Percentiles rank a stretch among this genome's conserved stretches.
phyloP scores from a whole-genome alignment of 1,140 invertebrate genomes.

The Aphelenchoides avenae region DNA sequence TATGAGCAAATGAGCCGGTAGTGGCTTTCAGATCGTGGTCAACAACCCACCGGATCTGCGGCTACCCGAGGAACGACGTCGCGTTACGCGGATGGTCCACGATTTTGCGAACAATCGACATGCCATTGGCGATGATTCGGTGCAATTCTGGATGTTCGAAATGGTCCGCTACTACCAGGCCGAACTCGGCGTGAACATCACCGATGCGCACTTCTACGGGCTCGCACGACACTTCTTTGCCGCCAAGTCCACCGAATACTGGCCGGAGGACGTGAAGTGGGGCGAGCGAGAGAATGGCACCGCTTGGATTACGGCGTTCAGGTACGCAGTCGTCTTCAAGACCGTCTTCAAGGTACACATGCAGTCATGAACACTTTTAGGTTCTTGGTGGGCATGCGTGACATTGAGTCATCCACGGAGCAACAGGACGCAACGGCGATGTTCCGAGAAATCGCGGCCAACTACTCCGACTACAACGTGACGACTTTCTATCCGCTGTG shows the following conservation, averaged over 20 bases:
- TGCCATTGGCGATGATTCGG: conserved; percentile 71
- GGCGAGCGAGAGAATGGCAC: conserved; percentile 25
- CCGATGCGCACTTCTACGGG: conserved; percentile 61
- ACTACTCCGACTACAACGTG: conserved; percentile 73
- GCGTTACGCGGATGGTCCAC: conserved; percentile 74
- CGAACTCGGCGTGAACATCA: conserved; percentile 62
- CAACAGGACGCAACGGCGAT: conserved; percentile 51
- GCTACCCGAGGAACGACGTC: conserved; percentile 71
- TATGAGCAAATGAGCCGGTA: background rate
- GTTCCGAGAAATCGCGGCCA: conserved; percentile 67
- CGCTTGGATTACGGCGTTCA: conserved; percentile 41
- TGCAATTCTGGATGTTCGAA: conserved; percentile 82
- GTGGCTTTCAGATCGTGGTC: conserved; percentile 72
- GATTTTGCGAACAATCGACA: conserved; percentile 76
- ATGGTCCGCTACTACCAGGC: conserved; percentile 74
- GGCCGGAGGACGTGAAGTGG: conserved; percentile 59
- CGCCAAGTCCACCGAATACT: conserved; percentile 44
- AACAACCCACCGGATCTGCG: conserved; percentile 79
- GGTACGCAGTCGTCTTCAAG: no score
- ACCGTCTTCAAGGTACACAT: no score
- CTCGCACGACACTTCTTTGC: conserved; percentile 51
- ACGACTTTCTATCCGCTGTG: conserved; percentile 90
- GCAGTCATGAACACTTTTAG: conserved; percentile 22
- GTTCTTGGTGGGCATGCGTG: conserved; percentile 54
- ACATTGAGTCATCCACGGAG: conserved; percentile 53